Percentiles rank a stretch among this genome's conserved stretches.
These are phyloP conservation scores for Minunthozetes semirufus DNA, from an alignment of 2,888 invertebrate genomes.

Conservation along the genomic window DNA sequence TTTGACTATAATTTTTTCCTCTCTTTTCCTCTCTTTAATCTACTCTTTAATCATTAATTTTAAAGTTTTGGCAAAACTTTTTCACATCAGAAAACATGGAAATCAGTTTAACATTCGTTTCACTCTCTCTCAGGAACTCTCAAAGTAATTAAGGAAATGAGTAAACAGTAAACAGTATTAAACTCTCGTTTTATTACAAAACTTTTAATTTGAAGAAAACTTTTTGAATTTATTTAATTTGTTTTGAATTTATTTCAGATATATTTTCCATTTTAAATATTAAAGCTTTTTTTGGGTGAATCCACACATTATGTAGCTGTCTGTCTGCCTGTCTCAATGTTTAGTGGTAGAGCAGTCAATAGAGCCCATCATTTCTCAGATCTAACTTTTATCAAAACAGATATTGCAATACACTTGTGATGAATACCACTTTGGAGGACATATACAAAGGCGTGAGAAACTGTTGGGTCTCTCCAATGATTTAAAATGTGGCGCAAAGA, in stretches of 20 bases:
- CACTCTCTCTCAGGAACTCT: background rate
- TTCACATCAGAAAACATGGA: background rate
- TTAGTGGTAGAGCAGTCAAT: background rate
- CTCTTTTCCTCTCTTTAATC: background rate
- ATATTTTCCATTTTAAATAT: background rate
- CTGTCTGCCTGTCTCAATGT: no score
- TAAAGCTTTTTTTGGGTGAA: background rate
- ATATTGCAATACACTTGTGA: background rate
- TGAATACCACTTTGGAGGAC: background rate
- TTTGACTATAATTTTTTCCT: background rate
- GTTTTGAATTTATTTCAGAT: background rate
- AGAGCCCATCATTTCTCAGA: no score
- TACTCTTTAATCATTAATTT: constrained; percentile 7
- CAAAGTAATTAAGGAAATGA: background rate
- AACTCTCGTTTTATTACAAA: constrained; percentile 15
- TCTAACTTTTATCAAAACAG: background rate
- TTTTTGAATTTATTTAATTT: background rate
- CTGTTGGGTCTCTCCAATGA: background rate
- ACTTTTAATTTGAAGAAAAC: background rate
- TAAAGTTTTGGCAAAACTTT: constrained; percentile 8
- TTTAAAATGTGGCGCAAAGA: background rate
- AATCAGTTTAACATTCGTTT: background rate
- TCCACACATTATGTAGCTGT: no score
- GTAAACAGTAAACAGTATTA: constrained; percentile 15
- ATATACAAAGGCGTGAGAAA: constrained; percentile 24